Conservation (phyloP, 1,140 invertebrate genomes). For the Aphaenogaster ashmeadi region DNA sequence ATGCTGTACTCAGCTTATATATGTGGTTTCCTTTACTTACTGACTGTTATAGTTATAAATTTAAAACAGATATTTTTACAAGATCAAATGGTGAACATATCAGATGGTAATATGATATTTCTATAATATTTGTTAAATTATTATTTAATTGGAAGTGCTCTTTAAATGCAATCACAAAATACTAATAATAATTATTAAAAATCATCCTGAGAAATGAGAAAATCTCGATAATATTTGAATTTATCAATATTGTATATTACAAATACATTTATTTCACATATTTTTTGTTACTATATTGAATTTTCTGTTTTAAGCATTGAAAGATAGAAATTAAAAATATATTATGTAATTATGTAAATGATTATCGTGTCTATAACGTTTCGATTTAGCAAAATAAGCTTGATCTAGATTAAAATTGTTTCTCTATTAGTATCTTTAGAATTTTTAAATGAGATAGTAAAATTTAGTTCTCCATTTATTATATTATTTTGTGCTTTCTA, state of each 20-base stretch:
- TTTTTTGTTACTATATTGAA: neutral
- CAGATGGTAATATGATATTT: conserved; percentile 20
- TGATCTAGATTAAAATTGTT: neutral
- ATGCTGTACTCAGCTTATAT: neutral
- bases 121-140: conserved; percentile 18
- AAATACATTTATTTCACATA: neutral
- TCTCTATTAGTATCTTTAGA: neutral
- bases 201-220: neutral
- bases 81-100: neutral
- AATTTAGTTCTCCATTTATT: conserved; percentile 11
- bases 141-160: neutral
- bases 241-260: neutral
- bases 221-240: neutral
- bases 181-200: neutral
- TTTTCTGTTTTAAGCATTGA: neutral
- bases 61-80: conserved; percentile 1
- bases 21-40: neutral
- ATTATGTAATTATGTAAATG: neutral
- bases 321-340: neutral
- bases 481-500: neutral
- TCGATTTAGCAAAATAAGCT: neutral
- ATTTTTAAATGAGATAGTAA: neutral
- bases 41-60: neutral
- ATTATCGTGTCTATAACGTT: neutral
- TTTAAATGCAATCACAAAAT: neutral